Base-by-base conservation (phyloP, 1,140 invertebrate species). In the Proales similis region DNA sequence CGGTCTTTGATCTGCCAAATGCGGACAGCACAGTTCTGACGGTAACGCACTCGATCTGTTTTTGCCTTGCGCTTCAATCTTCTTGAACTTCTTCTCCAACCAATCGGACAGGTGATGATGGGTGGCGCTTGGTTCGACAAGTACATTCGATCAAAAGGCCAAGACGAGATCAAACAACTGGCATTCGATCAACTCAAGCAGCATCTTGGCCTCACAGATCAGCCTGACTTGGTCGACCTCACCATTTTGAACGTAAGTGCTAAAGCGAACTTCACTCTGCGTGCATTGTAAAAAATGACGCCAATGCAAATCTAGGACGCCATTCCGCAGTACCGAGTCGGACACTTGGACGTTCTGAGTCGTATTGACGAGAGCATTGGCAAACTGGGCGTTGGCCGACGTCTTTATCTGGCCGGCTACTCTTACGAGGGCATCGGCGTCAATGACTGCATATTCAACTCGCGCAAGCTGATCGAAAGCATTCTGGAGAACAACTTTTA, bases 71-170 rank as follows among this genome's bases (percentile, higher is more conserved):
- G n/a, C 24, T 29, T 22, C 12, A 12, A n/a, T 33, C 33, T 12
- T 5, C 1, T 12, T 14, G 24, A 14, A 32, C 17, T 17, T 17
- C 5, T n/a, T 6, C 7, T 14, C 33, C 7, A 30, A 14, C 0
- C n/a, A 6, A 22, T 53, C 26, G 22, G 11, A 36, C 9, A 53
- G 48, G 48, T 53, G 11, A 57, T 57, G 51, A 22, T 57, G 51
- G 51, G 51, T n/a, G 51, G 51, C 14, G 51, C 51, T 5, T 57
- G 51, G 51, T 57, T 14, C 22, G 51, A 57, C n/a, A 42, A 57
- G 19, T 57, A 57, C 20, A 19, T 57, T 12, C 29, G 32, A 42
- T 19, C 39, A 20, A 57, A 57, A 36, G 32, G 20, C 4, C 20
- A 22, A 11, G 36, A 57, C 20, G 33, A 57, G 45, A 27, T 57